Percentiles rank a stretch among this genome's conserved stretches.
Evolutionary conservation across 2,797 vertebrate genomes (phyloP).

Genomic region (Ptychobarbus kaznakovi): DNA sequence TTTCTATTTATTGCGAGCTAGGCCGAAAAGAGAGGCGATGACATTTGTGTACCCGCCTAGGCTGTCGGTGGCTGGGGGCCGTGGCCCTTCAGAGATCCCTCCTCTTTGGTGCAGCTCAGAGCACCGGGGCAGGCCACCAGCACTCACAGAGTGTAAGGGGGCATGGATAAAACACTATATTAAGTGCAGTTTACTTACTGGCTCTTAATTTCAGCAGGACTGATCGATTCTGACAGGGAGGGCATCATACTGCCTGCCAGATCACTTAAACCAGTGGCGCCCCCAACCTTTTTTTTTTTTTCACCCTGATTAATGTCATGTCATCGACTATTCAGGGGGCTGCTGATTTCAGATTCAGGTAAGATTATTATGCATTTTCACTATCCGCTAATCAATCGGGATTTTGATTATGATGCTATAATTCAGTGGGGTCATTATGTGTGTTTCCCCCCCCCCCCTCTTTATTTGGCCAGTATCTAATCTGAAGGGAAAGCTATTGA

Average conservation of each 20-base stretch:
- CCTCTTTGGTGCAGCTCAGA: slow-evolving; percentile 62
- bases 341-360: slow-evolving; percentile 75
- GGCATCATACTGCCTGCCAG: slow-evolving; percentile 79
- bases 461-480: slow-evolving; percentile 70
- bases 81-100: slow-evolving; percentile 67
- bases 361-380: slow-evolving; percentile 78
- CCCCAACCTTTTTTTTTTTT: slow-evolving; percentile 40
- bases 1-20: slow-evolving; percentile 37
- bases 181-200: slow-evolving; percentile 82
- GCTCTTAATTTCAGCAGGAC: slow-evolving; percentile 82
- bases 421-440: slow-evolving; percentile 66
- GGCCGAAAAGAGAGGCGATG: slow-evolving; percentile 22
- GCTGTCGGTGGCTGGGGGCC: slow-evolving; percentile 66
- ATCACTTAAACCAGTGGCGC: slow-evolving; percentile 82
- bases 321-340: slow-evolving; percentile 73
- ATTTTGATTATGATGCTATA: slow-evolving; percentile 79
- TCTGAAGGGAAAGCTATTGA: slow-evolving; percentile 80
- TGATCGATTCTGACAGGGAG: slow-evolving; percentile 85
- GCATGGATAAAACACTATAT: slow-evolving; percentile 80
- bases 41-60: slow-evolving; percentile 41
- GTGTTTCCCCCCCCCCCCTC: slow-evolving; percentile 28
- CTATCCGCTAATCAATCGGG: slow-evolving; percentile 79
- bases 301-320: slow-evolving; percentile 79
- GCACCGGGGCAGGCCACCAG: slow-evolving; percentile 71
- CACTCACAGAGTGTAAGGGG: slow-evolving; percentile 73